Conservation (phyloP, 2,113 vertebrate genomes). For the Struthidea cinerea region DNA sequence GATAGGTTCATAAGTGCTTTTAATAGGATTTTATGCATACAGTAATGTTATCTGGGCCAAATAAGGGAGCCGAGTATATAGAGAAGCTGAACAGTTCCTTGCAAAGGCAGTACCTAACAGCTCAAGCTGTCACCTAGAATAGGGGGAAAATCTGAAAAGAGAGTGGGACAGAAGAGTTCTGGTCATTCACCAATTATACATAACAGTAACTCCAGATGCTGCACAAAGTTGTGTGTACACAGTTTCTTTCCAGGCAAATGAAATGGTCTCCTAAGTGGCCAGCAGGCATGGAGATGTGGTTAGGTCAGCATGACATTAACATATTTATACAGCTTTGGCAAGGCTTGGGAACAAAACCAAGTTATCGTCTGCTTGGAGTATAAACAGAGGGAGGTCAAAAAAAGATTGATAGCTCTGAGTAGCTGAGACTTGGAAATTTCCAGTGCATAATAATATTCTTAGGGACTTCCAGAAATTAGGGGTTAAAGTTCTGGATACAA, state of each 20-base stretch:
- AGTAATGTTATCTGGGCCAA: background rate
- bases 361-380: background rate
- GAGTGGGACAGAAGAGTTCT: background rate
- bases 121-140: background rate
- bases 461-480: background rate
- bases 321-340: background rate
- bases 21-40: background rate
- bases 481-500: background rate
- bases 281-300: background rate
- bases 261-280: background rate
- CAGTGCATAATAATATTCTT: background rate
- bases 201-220: background rate
- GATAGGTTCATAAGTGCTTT: background rate
- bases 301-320: background rate
- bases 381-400: background rate
- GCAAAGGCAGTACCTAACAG: background rate
- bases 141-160: background rate
- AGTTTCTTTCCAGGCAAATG: background rate
- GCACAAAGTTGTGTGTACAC: background rate
- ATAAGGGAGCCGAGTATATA: background rate
- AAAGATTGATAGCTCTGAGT: background rate
- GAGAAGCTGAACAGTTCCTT: background rate
- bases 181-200: background rate
- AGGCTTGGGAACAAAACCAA: background rate
- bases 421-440: background rate